These are phyloP conservation scores for Drosophila ficusphila DNA, from an alignment of 1,140 invertebrate genomes.

Conservation along the genomic window DNA sequence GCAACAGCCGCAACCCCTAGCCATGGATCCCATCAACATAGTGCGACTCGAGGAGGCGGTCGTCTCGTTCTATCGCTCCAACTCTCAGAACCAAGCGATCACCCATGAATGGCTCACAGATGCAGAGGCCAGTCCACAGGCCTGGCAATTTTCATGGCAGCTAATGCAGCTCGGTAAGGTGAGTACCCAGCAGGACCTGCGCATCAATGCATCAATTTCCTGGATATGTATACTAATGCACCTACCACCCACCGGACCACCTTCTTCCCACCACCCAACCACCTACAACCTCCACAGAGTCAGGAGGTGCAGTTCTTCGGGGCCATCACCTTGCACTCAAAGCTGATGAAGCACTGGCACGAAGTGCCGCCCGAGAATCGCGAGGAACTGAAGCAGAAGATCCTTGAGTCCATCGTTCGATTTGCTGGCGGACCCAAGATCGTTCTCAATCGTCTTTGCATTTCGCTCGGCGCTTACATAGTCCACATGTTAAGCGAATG, in stretches of 20 bases:
- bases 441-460: conserved; percentile 93
- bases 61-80: conserved; percentile 74
- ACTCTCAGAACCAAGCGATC: conserved; percentile 87
- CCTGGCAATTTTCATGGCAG: conserved; percentile 96
- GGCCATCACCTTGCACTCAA: conserved; percentile 93
- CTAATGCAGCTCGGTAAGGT: conserved; percentile 91
- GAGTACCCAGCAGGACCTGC: conserved; percentile 57
- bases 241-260: conserved; percentile 4
- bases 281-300: conserved; percentile 85
- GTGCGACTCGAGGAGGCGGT: conserved; percentile 76
- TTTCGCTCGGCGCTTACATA: conserved; percentile 89
- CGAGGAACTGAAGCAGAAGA: conserved; percentile 89
- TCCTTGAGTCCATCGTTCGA: conserved; percentile 90
- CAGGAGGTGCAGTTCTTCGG: conserved; percentile 96
- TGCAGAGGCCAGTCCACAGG: conserved; percentile 92
- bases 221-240: conserved; percentile 45
- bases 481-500: conserved; percentile 88
- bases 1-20: neutral
- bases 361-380: conserved; percentile 92
- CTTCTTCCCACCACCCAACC: neutral
- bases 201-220: conserved; percentile 40
- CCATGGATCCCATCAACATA: conserved; percentile 73
- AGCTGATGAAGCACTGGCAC: conserved; percentile 93
- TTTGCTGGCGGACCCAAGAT: conserved; percentile 92
- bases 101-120: conserved; percentile 93